phyloP scores from a whole-genome alignment of 2,888 invertebrate genomes.

The Athalia circularis region DNA sequence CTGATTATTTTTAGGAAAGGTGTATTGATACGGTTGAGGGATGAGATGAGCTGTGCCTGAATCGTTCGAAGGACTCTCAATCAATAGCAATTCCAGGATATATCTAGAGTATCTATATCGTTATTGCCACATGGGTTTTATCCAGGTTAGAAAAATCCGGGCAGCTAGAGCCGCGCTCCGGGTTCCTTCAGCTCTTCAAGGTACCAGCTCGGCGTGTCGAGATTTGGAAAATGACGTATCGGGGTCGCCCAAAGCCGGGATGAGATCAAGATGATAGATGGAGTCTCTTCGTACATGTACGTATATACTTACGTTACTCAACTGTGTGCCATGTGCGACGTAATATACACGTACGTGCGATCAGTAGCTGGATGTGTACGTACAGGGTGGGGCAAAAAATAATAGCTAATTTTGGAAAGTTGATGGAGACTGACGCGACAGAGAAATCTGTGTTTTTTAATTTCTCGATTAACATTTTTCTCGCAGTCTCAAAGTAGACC shows the following conservation, averaged over 20 bases:
- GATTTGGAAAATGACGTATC: slow-evolving; percentile 66
- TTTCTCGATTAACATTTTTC: too few relatives aligned
- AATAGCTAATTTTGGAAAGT: too few relatives aligned
- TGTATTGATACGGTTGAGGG: slow-evolving; percentile 22
- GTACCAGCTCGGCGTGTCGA: slow-evolving; percentile 48
- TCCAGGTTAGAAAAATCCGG: slow-evolving; percentile 28
- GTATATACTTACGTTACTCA: background rate
- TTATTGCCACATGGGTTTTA: slow-evolving; percentile 3
- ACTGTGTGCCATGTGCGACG: slow-evolving; percentile 21
- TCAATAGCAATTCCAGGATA: slow-evolving; percentile 13
- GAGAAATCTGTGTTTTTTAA: too few relatives aligned
- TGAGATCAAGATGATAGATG: slow-evolving; percentile 66
- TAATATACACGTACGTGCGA: background rate
- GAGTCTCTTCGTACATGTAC: slow-evolving; percentile 54
- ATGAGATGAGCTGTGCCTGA: background rate
- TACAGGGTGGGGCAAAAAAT: too few relatives aligned
- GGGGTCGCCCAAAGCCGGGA: slow-evolving; percentile 63
- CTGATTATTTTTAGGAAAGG: background rate
- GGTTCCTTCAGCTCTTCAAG: too few relatives aligned
- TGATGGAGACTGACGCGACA: too few relatives aligned
- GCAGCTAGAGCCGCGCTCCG: background rate
- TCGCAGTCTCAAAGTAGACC: too few relatives aligned
- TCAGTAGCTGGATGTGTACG: background rate
- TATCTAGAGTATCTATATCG: background rate
- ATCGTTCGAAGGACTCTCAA: background rate